Percentiles rank a stretch among this genome's conserved stretches.
Conservation (phyloP, 2,888 invertebrate species). For the Cephus spinipes region DNA sequence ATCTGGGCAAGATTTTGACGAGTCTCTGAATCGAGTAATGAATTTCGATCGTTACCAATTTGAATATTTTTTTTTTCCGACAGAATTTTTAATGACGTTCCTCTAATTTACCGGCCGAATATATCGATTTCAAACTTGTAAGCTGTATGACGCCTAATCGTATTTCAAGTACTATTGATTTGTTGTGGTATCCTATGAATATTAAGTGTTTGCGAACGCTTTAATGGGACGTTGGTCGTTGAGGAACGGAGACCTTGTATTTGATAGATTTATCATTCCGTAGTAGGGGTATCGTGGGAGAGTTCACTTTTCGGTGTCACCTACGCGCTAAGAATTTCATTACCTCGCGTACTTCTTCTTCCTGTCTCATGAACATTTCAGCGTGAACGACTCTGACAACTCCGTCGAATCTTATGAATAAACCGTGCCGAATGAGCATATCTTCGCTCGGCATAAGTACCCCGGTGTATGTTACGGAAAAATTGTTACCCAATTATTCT, state of each 20-base stretch:
- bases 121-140: not conserved
- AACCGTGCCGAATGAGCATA: not conserved
- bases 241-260: not conserved
- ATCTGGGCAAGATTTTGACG: not conserved
- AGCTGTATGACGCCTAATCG: not conserved
- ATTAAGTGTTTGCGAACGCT: not conserved
- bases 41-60: not conserved
- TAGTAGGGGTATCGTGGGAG: conserved; percentile 57
- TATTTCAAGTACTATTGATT: not conserved
- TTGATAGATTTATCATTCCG: not conserved
- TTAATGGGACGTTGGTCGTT: not conserved
- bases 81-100: too few relatives aligned
- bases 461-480: not conserved
- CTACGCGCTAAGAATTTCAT: conserved; percentile 20
- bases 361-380: not conserved
- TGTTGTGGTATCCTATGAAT: not conserved
- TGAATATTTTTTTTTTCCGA: not conserved
- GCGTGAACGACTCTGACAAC: not conserved
- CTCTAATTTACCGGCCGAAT: not conserved
- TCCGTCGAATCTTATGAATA: not conserved
- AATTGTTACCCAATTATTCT: not conserved
- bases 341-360: not conserved
- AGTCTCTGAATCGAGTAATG: not conserved
- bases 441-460: not conserved
- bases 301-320: conserved; percentile 49